Percentiles rank a stretch among this genome's conserved stretches.
These are phyloP conservation scores for Leuciscus idus DNA, from an alignment of 2,113 vertebrate genomes.

Conservation along the genomic window DNA sequence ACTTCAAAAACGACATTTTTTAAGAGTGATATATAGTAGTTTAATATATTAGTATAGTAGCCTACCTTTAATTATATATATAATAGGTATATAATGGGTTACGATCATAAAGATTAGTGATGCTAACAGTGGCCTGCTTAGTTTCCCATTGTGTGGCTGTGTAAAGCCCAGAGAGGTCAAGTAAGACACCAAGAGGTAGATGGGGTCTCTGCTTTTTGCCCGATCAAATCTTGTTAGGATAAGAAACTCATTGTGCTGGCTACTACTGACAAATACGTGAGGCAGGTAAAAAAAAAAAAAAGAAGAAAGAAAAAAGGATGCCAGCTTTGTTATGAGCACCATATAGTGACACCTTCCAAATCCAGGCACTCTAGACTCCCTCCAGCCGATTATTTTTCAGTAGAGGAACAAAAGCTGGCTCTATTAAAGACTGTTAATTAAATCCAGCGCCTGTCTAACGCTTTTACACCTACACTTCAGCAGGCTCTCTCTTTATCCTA, in stretches of 20 bases:
- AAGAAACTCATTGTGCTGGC: slow-evolving; percentile 44
- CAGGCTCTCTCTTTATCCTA: slow-evolving; percentile 68
- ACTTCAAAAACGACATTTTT: no score
- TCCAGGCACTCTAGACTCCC: slow-evolving; percentile 67
- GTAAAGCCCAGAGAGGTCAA: not conserved
- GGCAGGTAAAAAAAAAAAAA: slow-evolving; percentile 32
- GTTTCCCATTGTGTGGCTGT: not conserved
- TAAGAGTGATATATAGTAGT: no score
- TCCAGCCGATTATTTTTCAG: slow-evolving; percentile 74
- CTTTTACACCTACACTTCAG: slow-evolving; percentile 77
- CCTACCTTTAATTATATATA: not conserved
- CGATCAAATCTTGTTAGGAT: slow-evolving; percentile 60
- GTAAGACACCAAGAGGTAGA: slow-evolving; percentile 12
- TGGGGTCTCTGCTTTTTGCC: slow-evolving; percentile 42
- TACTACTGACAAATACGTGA: slow-evolving; percentile 45
- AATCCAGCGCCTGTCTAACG: slow-evolving; percentile 66
- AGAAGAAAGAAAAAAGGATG: not conserved
- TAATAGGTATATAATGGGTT: not conserved
- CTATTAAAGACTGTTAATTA: slow-evolving; percentile 75
- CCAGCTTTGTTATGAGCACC: slow-evolving; percentile 62
- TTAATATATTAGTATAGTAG: no score
- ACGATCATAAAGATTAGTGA: not conserved
- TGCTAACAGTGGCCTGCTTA: not conserved
- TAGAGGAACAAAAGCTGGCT: slow-evolving; percentile 68
- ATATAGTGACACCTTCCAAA: slow-evolving; percentile 69